Evolutionary conservation across 2,797 vertebrate species (phyloP).

Genomic region (Notolepis coatsorum): DNA sequence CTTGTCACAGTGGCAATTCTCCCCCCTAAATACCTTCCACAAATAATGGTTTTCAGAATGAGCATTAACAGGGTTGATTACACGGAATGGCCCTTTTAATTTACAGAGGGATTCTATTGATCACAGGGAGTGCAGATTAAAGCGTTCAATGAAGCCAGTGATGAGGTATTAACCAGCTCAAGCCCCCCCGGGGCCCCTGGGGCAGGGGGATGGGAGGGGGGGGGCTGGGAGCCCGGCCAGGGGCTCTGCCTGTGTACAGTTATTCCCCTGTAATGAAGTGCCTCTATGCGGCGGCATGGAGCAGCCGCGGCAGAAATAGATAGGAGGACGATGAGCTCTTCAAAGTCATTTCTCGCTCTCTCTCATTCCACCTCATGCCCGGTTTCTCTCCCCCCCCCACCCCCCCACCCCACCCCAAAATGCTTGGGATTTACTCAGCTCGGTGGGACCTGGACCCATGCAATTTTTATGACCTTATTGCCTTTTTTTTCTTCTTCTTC

Average conservation of each 20-base stretch:
- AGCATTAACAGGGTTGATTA: slow-evolving; percentile 99
- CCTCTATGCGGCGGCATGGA: slow-evolving; percentile 99
- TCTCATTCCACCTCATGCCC: slow-evolving; percentile 98
- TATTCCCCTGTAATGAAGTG: slow-evolving; percentile 99
- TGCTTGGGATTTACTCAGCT: slow-evolving; percentile 98
- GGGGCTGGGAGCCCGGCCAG: slow-evolving; percentile 69
- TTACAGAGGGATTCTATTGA: slow-evolving; percentile 99
- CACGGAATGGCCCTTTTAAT: slow-evolving; percentile 99
- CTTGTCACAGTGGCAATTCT: slow-evolving; percentile 91
- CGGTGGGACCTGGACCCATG: slow-evolving; percentile 90
- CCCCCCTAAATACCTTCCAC: slow-evolving; percentile 96
- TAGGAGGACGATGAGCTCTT: slow-evolving; percentile 99
- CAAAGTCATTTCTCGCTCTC: slow-evolving; percentile 99
- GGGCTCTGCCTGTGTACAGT: slow-evolving; percentile 93
- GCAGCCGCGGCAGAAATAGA: slow-evolving; percentile 97
- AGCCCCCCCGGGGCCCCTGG: slow-evolving; percentile 90
- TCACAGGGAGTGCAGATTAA: slow-evolving; percentile 99
- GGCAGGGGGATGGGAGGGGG: slow-evolving; percentile 35
- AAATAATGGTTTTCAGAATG: slow-evolving; percentile 99
- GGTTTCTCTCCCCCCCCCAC: slow-evolving; percentile 84
- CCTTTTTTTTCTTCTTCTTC: too few species aligned
- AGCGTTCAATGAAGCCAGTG: slow-evolving; percentile 99
- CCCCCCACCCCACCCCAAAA: slow-evolving; percentile 83
- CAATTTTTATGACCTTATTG: slow-evolving; percentile 99
- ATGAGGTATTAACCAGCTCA: slow-evolving; percentile 99